Base-by-base conservation (phyloP, 2,888 invertebrate species). In the Cetonia aurata region DNA sequence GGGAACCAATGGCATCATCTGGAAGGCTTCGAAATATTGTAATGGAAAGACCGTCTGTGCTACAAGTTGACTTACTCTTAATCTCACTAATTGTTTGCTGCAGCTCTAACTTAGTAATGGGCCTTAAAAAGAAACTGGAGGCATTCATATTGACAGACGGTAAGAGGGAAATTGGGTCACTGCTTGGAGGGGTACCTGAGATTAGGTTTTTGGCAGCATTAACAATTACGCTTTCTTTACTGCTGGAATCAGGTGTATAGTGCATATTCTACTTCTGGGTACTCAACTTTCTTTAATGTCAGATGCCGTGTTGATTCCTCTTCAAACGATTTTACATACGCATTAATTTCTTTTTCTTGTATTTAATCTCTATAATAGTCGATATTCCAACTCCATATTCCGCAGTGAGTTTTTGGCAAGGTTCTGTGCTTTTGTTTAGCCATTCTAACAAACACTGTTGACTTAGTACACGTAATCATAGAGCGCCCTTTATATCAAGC, bases 281-380 rank as follows among this genome's bases (percentile, higher is more conserved):
- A 37, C 37, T 37, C 37, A 37, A 10, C 37, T 52, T 52, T 52
- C 52, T 52, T 52, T 52, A 52, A 52, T 52, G 52, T 25, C 52
- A 19, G 37, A 37, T 13, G n/a, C 31, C 55, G 33, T 55, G 55
- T 55, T 56, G 55, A 56, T 56, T 56, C 37, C 55, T 56, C 13
- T 6, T 8, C 52, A 52, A 25, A 10, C 52, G 19, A 52, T 52
- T 52, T 52, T 52, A 52, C 25, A 10, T 52, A 19, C 52, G 10
- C 52, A 8, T 52, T 52, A 15, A 52, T 52, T 52, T 52, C 6
- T 52, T 52, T 25, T 52, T 52, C 52, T 52, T 19, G 25, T 17
- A 25, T 17, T 19, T 37, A 8, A 8, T 56, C 6, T 56, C 37
- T 31, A 31, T 55, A 55, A 33, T 33, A 55, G 31, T 56, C 37